Conservation (phyloP, 2,113 vertebrate species). For the Camelus dromedarius region DNA sequence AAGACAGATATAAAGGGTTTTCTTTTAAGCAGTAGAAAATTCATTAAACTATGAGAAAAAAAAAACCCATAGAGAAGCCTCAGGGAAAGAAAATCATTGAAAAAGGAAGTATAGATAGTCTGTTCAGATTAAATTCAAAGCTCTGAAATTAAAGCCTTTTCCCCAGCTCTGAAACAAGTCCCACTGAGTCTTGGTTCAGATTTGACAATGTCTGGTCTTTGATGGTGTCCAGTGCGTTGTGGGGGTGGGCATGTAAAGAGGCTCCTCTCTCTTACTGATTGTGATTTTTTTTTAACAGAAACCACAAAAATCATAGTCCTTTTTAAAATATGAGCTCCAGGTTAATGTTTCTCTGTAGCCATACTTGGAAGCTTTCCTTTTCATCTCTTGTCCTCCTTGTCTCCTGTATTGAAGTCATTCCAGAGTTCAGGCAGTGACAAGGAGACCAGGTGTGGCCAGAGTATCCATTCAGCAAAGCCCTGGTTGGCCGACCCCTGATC, state of each 20-base stretch:
- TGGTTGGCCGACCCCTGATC: neutral
- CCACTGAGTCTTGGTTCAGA: conserved; percentile 9
- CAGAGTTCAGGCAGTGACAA: neutral
- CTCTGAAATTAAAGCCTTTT: conserved; percentile 62
- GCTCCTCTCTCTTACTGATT: neutral
- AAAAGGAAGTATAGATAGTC: conserved; percentile 56
- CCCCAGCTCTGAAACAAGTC: neutral
- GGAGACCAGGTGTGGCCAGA: neutral
- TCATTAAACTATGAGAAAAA: conserved; percentile 45
- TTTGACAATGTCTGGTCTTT: neutral
- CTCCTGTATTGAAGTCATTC: neutral
- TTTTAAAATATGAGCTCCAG: neutral
- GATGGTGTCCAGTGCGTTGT: neutral
- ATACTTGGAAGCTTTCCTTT: neutral
- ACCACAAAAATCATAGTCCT: neutral
- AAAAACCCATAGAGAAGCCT: conserved; percentile 53
- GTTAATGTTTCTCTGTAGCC: neutral
- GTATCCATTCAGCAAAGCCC: neutral
- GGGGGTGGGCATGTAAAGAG: neutral
- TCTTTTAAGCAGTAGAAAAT: conserved; percentile 66
- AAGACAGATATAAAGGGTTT: conserved; percentile 53
- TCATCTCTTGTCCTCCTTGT: neutral
- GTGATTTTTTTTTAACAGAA: neutral
- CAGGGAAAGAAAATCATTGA: conserved; percentile 53
- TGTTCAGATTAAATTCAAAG: conserved; percentile 72